Evolutionary conservation across 2,797 vertebrate genomes (phyloP).

Genomic region (Vireo griseus): DNA sequence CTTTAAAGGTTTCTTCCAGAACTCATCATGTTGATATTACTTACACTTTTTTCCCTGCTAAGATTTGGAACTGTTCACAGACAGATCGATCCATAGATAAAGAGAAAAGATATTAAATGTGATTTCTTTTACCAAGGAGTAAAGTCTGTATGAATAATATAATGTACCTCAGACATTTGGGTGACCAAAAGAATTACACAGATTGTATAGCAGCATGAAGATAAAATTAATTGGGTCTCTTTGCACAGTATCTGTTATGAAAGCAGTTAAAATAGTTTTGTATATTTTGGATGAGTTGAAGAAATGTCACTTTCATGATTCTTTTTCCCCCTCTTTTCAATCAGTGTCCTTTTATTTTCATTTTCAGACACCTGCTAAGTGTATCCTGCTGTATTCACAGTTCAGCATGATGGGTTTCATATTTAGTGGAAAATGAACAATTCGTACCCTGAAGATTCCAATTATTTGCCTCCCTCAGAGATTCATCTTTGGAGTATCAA

Average conservation of each 20-base stretch:
- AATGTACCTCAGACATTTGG: constrained; percentile 23
- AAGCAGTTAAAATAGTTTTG: constrained; percentile 52
- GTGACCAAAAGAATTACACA: constrained; percentile 47
- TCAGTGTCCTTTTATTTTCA: constrained; percentile 70
- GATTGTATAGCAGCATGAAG: constrained; percentile 37
- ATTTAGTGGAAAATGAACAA: constrained; percentile 79
- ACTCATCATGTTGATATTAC: not conserved
- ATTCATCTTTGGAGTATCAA: constrained; percentile 62
- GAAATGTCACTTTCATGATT: constrained; percentile 44
- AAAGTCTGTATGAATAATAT: constrained; percentile 17
- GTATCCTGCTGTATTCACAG: constrained; percentile 71
- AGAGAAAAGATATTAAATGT: constrained; percentile 33
- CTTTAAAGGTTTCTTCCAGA: constrained; percentile 11
- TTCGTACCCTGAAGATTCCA: constrained; percentile 66
- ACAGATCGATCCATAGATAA: constrained; percentile 26
- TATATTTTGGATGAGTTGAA: constrained; percentile 40
- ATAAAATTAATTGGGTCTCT: constrained; percentile 62
- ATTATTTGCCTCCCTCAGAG: constrained; percentile 63
- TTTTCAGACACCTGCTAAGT: constrained; percentile 82
- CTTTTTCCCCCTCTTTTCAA: constrained; percentile 20
- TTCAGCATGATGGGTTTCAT: constrained; percentile 78
- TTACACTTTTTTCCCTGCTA: not conserved
- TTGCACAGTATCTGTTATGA: constrained; percentile 34
- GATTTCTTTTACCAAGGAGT: constrained; percentile 11
- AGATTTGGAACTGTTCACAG: not conserved